Evolutionary conservation across 2,888 invertebrate species (phyloP), one percentile per base, ranked within the genome.

Genomic region (Himalopsyche tibetana): DNA sequence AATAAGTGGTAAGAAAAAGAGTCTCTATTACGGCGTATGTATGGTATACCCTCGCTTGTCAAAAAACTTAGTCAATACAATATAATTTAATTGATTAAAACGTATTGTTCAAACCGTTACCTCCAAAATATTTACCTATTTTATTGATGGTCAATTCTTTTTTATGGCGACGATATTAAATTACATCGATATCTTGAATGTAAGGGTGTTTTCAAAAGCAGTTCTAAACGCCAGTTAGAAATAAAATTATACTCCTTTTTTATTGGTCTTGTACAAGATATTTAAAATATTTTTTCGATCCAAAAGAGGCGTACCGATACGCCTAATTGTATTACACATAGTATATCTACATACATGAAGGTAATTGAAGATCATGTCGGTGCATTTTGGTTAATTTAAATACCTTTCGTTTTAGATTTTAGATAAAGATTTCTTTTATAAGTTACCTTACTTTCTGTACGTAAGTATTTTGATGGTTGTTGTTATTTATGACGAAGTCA

Each of bases 301-400:
- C 51, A 28, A 81, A 81, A 81, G 51, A 80, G 85, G 83, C 83
- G 85, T 79, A 45, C 15, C 63, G 19, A 40, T 38, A 45, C 42
- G 82, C 51, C 85, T 85, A 85, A 85, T 85, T 55, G 80, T 85
- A 82, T 86, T 87, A 87, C 82, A 63, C 51, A 9, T 28, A 81
- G 74, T 63, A 80, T 38, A 80, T 19, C n/a, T 63, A 63, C 63
- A 63, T 63, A 38, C 84, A 84, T 55, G 81, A 79, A 80, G 87
- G 82, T 88, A 88, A 88, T 88, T 88, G 88, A 87, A 87, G 87
- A 87, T 85, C 88, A 88, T 87, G 88, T 88, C 85, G 86, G 86
- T 82, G 87, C 84, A 88, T 87, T 88, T 88, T 87, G 84, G 87
- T 88, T 88, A 85, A 88, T 88, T 88, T 85, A 87, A 87, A 88